Percentiles rank a stretch among this genome's conserved stretches.
Conservation (phyloP, 92 coral and sea anemone genomes). For the Pocillopora grandis region DNA sequence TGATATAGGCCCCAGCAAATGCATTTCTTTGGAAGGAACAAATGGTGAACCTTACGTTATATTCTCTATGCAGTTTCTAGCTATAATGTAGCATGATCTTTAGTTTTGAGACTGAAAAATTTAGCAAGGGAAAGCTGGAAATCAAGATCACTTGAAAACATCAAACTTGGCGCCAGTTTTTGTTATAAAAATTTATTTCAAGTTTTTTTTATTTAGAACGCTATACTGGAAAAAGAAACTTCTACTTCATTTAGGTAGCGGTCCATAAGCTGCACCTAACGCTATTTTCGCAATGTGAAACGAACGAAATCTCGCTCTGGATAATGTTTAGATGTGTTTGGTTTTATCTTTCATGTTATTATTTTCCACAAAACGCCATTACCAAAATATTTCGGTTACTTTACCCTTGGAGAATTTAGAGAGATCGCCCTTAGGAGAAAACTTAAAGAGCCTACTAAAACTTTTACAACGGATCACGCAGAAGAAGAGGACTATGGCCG, state of each 20-base stretch:
- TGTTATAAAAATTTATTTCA: too few species aligned
- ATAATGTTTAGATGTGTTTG: background rate
- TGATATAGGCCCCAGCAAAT: too few species aligned
- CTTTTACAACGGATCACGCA: constrained; percentile 7
- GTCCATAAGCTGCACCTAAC: too few species aligned
- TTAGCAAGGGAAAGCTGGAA: too few species aligned
- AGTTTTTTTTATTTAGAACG: too few species aligned
- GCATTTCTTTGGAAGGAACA: background rate
- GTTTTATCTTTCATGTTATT: background rate
- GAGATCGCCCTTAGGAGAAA: background rate
- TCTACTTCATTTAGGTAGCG: too few species aligned
- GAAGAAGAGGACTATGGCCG: constrained; percentile 14
- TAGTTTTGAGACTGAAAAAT: too few species aligned
- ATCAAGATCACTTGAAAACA: too few species aligned
- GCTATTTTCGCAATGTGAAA: too few species aligned
- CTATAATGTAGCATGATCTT: background rate
- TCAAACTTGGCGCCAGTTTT: too few species aligned
- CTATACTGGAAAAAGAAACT: too few species aligned
- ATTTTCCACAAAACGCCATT: constrained; percentile 31
- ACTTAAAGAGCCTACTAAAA: background rate
- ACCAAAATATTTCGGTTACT: constrained; percentile 6
- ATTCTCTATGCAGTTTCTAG: background rate
- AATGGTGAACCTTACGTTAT: constrained; percentile 22
- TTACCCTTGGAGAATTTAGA: constrained; percentile 43
- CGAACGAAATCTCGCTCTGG: background rate